Percentiles rank a stretch among this genome's conserved stretches.
phyloP scores from a whole-genome alignment of 2,888 invertebrate species.

The Leptinotarsa juncta region DNA sequence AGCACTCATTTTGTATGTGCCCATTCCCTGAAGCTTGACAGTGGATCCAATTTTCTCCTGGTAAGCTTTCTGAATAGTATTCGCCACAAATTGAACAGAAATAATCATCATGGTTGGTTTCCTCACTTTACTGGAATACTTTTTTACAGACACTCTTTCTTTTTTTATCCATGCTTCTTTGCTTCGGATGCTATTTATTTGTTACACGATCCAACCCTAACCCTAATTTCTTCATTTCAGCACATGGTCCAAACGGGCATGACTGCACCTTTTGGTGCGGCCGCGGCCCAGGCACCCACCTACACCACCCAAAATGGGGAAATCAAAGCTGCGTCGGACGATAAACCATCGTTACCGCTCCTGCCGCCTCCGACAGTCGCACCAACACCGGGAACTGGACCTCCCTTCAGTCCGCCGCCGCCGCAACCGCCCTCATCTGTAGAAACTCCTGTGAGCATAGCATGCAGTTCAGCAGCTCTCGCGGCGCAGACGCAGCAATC shows the following conservation, averaged over 20 bases:
- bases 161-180: too few species aligned
- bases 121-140: too few species aligned
- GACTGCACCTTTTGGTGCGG: slow-evolving; percentile 70
- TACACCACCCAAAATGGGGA: slow-evolving; percentile 65
- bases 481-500: slow-evolving; percentile 56
- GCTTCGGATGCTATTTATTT: background rate
- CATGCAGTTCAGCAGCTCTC: slow-evolving; percentile 60
- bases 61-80: too few species aligned
- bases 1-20: too few species aligned
- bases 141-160: too few species aligned
- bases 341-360: slow-evolving; percentile 66
- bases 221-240: slow-evolving; percentile 70
- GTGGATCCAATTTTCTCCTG: too few species aligned
- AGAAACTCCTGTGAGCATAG: slow-evolving; percentile 61
- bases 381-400: slow-evolving; percentile 60
- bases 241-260: slow-evolving; percentile 95
- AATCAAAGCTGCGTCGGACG: slow-evolving; percentile 62
- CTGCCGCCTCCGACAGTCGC: slow-evolving; percentile 65
- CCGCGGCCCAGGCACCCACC: slow-evolving; percentile 38
- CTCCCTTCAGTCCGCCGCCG: slow-evolving; percentile 63
- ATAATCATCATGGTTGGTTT: too few species aligned
- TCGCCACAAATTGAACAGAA: too few species aligned
- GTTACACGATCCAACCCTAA: slow-evolving; percentile 6
- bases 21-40: too few species aligned
- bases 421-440: slow-evolving; percentile 64